A percentile compares a stretch with the other conserved stretches of the same genome.
phyloP scores from a whole-genome alignment of 2,113 vertebrate species.

The Gallinago paraguaiae region DNA sequence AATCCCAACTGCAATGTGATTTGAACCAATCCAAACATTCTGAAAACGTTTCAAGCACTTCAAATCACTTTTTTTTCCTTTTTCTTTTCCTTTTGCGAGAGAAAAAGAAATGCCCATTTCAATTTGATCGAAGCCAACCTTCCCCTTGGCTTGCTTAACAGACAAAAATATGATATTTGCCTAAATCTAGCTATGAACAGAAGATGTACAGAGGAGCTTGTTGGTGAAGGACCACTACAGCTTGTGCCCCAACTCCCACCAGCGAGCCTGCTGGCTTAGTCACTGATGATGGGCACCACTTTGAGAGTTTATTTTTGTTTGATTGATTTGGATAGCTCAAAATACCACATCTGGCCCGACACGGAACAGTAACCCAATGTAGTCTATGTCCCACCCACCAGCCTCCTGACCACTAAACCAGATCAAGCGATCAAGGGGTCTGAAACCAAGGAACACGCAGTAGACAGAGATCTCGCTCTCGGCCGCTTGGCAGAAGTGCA shows the following conservation, averaged over 20 bases:
- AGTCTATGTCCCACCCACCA: background rate
- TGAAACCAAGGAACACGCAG: background rate
- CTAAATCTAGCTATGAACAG: background rate
- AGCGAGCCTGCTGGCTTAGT: background rate
- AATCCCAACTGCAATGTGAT: background rate
- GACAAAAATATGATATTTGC: background rate
- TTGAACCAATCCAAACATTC: background rate
- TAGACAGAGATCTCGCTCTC: background rate
- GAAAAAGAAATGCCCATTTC: background rate
- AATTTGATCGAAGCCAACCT: background rate
- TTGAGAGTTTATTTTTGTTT: background rate
- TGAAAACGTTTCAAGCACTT: background rate
- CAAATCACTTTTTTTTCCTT: background rate
- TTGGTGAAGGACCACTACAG: rapidly evolving
- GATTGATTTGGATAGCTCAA: background rate
- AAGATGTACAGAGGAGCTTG: background rate
- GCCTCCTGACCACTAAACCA: background rate
- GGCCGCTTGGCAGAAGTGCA: background rate
- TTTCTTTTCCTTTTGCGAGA: background rate
- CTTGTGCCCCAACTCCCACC: background rate
- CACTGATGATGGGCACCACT: background rate
- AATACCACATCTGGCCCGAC: background rate
- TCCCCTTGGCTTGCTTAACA: background rate
- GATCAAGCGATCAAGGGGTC: background rate
- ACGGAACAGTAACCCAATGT: background rate